A percentile compares a stretch with the other conserved stretches of the same genome.
These are phyloP conservation scores for Antheraea pernyi DNA, from an alignment of 1,140 invertebrate species.

Conservation along the genomic window DNA sequence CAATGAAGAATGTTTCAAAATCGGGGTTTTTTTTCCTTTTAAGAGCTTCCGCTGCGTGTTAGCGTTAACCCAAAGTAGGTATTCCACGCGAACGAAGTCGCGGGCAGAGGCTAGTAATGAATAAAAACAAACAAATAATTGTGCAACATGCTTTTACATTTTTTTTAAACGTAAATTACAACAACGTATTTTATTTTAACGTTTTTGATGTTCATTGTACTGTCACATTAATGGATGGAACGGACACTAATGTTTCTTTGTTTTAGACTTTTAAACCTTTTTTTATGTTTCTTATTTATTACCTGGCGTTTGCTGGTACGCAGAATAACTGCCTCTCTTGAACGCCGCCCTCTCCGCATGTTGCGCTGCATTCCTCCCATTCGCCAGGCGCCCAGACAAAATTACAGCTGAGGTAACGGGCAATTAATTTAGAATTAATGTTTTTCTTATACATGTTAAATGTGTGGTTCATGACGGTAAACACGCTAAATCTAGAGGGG, in stretches of 20 bases:
- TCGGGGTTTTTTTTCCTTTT: too few relatives aligned
- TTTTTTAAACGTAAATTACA: not conserved
- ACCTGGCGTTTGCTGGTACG: constrained; percentile 75
- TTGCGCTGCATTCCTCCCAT: constrained; percentile 84
- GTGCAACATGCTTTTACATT: not conserved
- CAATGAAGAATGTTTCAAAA: too few relatives aligned
- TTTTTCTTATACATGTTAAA: too few relatives aligned
- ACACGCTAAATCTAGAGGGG: too few relatives aligned
- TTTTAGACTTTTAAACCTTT: not conserved
- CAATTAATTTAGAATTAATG: too few relatives aligned
- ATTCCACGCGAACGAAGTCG: too few relatives aligned
- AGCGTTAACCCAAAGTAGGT: too few relatives aligned
- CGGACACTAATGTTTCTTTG: not conserved
- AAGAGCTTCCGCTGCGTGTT: too few relatives aligned
- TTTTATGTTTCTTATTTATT: constrained; percentile 6
- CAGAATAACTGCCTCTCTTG: constrained; percentile 84
- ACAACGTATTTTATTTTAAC: not conserved
- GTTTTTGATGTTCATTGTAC: not conserved
- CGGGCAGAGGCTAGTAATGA: too few relatives aligned
- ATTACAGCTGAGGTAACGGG: constrained; percentile 74
- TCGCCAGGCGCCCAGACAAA: constrained; percentile 82
- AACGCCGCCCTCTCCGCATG: constrained; percentile 81
- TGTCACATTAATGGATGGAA: not conserved
- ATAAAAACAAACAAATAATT: not conserved
- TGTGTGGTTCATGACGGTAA: too few relatives aligned